These are phyloP conservation scores for Gnathonemus longibarbis DNA, from an alignment of 2,113 vertebrate species.

Conservation along the genomic window DNA sequence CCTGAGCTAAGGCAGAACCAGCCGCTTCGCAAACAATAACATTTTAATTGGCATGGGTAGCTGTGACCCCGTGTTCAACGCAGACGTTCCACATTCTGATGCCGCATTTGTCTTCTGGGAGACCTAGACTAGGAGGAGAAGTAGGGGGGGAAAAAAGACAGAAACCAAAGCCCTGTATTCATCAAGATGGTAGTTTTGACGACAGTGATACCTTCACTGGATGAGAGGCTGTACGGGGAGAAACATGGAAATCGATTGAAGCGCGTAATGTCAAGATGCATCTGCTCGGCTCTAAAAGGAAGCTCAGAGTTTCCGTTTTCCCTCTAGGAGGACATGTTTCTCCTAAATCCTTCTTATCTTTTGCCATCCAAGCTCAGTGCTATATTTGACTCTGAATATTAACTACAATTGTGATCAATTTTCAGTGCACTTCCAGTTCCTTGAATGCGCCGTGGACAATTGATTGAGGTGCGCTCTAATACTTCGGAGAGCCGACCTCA, in stretches of 20 bases:
- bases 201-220: conserved; percentile 17
- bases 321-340: neutral
- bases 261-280: conserved; percentile 13
- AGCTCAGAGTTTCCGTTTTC: neutral
- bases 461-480: conserved; percentile 37
- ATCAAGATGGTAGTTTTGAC: conserved; percentile 13
- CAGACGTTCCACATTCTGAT: conserved; percentile 4
- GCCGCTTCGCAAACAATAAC: conserved; percentile 17
- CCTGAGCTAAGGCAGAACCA: conserved; percentile 10
- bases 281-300: conserved; percentile 18
- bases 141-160: neutral
- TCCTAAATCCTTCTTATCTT: conserved; percentile 24
- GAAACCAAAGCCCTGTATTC: neutral
- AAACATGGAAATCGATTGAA: conserved; percentile 21
- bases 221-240: conserved; percentile 4
- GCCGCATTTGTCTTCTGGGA: conserved; percentile 1
- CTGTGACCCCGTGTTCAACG: neutral
- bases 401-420: conserved; percentile 37
- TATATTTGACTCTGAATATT: conserved; percentile 39
- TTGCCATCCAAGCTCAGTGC: conserved; percentile 20
- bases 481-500: conserved; percentile 24
- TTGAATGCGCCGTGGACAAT: conserved; percentile 26
- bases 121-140: neutral
- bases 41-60: conserved; percentile 16
- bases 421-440: conserved; percentile 26